Percentiles rank a stretch among this genome's conserved stretches.
phyloP scores from a whole-genome alignment of 2,113 vertebrate species.

The Saccopteryx bilineata region DNA sequence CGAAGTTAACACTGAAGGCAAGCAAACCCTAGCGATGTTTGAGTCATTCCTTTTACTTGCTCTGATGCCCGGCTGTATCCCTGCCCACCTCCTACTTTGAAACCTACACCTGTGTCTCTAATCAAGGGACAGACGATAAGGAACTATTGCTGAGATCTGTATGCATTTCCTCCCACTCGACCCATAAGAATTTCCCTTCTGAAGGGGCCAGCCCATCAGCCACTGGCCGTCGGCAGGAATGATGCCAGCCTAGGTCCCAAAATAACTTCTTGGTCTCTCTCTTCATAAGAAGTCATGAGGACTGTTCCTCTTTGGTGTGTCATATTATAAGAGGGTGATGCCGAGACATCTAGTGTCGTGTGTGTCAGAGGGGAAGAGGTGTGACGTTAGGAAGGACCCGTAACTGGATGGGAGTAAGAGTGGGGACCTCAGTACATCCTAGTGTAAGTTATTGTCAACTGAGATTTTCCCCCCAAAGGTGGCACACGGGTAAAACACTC shows the following conservation, averaged over 20 bases:
- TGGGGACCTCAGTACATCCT: background rate
- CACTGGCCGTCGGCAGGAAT: background rate
- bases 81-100: background rate
- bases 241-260: background rate
- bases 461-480: background rate
- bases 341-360: background rate
- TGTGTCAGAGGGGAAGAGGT: background rate
- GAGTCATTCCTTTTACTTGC: background rate
- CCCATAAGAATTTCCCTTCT: background rate
- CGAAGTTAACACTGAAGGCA: background rate
- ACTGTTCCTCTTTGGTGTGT: background rate
- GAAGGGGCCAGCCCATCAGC: background rate
- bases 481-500: background rate
- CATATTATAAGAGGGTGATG: background rate
- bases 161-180: background rate
- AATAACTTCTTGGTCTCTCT: background rate
- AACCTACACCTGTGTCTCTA: background rate
- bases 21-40: background rate
- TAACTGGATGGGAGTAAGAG: background rate
- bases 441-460: background rate
- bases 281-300: background rate
- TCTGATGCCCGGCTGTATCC: background rate
- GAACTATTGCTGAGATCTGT: background rate
- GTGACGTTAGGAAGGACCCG: background rate
- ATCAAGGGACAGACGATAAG: background rate